Evolutionary conservation across 2,797 vertebrate genomes (phyloP).

Genomic region (Vultur gryphus): DNA sequence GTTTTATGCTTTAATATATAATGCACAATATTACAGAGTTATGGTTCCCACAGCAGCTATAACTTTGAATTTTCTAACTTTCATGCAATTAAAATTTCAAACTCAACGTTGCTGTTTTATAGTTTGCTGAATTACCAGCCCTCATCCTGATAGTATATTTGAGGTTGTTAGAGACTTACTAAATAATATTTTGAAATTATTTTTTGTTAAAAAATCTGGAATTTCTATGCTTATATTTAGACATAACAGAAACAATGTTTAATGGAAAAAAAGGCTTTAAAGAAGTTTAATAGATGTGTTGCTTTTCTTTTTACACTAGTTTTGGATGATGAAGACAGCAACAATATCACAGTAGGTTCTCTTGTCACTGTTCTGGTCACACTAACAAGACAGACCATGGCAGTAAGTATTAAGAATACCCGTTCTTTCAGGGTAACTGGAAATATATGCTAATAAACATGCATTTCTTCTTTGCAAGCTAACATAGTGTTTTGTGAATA

Average conservation of each 20-base stretch:
- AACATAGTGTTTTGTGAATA: neutral
- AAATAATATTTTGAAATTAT: neutral
- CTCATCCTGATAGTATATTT: neutral
- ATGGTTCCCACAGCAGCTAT: constrained; percentile 13
- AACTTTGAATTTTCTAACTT: constrained; percentile 39
- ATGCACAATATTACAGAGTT: neutral
- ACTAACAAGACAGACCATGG: constrained; percentile 91
- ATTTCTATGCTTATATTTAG: neutral
- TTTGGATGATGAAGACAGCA: constrained; percentile 97
- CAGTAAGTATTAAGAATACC: constrained; percentile 78
- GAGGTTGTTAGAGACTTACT: neutral
- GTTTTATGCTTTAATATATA: constrained; percentile 43
- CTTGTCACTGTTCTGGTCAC: constrained; percentile 95
- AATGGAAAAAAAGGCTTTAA: neutral
- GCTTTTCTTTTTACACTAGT: constrained; percentile 72
- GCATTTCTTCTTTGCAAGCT: neutral
- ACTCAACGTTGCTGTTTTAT: neutral
- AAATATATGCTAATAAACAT: neutral
- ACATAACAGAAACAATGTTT: neutral
- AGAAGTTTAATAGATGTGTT: neutral
- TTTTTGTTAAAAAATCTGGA: neutral
- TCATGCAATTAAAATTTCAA: constrained; percentile 32
- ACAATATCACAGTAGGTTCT: constrained; percentile 97
- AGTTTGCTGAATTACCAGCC: neutral
- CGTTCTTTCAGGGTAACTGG: neutral